Conservation (phyloP, 2,888 invertebrate genomes). For the Rotaria macrura region DNA sequence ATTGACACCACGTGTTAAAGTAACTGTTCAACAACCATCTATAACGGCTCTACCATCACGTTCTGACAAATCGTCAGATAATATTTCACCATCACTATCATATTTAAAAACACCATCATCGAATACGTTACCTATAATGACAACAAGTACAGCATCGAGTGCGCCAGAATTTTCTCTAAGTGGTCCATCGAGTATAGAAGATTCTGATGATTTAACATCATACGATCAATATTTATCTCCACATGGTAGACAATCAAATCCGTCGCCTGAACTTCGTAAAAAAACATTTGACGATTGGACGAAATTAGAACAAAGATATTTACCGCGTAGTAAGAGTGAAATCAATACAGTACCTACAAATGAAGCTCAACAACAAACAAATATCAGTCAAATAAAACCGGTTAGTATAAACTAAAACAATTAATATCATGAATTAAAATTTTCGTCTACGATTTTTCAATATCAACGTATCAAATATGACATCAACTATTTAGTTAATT, state of each 20-base stretch:
- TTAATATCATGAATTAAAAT: too few species aligned
- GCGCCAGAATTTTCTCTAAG: slow-evolving; percentile 5
- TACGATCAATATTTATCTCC: background rate
- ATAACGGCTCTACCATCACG: background rate
- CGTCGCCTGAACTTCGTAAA: slow-evolving; percentile 7
- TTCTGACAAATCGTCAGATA: background rate
- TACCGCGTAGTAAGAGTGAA: slow-evolving; percentile 18
- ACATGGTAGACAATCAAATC: slow-evolving; percentile 2
- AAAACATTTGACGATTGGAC: background rate
- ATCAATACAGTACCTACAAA: background rate
- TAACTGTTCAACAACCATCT: slow-evolving; percentile 13
- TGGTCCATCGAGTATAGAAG: background rate
- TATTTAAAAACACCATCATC: background rate
- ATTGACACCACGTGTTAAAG: slow-evolving; percentile 5
- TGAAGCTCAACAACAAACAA: background rate
- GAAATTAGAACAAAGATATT: background rate
- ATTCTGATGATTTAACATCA: background rate
- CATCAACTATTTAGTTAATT: too few species aligned
- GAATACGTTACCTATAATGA: background rate
- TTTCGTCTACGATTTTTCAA: too few species aligned
- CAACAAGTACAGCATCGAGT: background rate
- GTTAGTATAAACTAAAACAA: background rate
- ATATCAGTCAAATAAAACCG: background rate
- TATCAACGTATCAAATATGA: too few species aligned
- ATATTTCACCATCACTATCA: background rate